Percentiles rank a stretch among this genome's conserved stretches.
Evolutionary conservation across 2,797 vertebrate species (phyloP).

Genomic region (Loriculus beryllinus): DNA sequence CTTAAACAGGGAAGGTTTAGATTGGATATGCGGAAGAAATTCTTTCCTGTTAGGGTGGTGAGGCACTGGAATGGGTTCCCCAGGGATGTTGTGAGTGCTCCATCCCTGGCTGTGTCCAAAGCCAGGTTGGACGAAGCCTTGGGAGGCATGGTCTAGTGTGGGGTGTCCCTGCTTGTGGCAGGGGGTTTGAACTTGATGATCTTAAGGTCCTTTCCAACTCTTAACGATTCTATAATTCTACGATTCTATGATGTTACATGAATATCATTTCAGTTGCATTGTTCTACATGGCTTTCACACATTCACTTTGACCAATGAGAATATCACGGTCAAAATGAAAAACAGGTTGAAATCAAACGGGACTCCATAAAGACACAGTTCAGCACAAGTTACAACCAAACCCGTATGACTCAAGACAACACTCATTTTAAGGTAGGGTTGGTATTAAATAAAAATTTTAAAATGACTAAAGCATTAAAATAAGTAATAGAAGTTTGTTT

Average conservation of each 20-base stretch:
- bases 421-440: background rate
- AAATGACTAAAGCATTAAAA: background rate
- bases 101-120: too few relatives aligned
- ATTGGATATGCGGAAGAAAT: too few relatives aligned
- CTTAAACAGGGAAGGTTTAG: too few relatives aligned
- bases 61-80: too few relatives aligned
- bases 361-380: background rate
- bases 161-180: too few relatives aligned
- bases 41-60: too few relatives aligned
- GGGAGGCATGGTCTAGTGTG: too few relatives aligned
- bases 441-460: background rate
- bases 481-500: background rate
- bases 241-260: background rate
- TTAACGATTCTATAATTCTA: too few relatives aligned
- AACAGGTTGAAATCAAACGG: background rate
- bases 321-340: background rate
- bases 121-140: too few relatives aligned
- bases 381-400: background rate
- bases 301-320: background rate
- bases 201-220: too few relatives aligned
- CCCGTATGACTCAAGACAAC: background rate
- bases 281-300: background rate
- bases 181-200: too few relatives aligned
- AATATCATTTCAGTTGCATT: background rate
- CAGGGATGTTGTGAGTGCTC: too few relatives aligned